phyloP scores from a whole-genome alignment of 2,888 invertebrate genomes.

The Dexiosoma caninum region DNA sequence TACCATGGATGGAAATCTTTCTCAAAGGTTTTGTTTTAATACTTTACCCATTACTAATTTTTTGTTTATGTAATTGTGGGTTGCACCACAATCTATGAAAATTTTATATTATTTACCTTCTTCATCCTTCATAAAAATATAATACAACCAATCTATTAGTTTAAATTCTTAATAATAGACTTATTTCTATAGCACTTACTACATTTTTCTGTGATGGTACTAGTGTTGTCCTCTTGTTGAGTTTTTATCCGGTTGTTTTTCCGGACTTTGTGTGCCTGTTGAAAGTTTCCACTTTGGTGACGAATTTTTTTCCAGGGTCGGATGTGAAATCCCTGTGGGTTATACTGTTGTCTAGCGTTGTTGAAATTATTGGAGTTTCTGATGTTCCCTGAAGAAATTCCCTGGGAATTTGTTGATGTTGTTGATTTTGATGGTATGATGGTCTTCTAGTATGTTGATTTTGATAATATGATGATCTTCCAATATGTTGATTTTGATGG shows the following conservation, averaged over 20 bases:
- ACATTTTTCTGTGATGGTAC: slow-evolving; percentile 2
- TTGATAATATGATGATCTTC: not conserved
- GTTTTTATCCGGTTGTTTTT: not conserved
- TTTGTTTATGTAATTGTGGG: slow-evolving; percentile 10
- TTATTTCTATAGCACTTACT: slow-evolving; percentile 14
- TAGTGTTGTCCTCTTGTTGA: slow-evolving; percentile 2
- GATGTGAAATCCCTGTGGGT: not conserved
- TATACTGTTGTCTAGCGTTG: slow-evolving; percentile 7
- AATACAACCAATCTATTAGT: slow-evolving; percentile 10
- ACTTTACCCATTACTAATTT: not conserved
- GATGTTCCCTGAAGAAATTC: slow-evolving; percentile 8
- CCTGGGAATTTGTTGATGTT: slow-evolving; percentile 6
- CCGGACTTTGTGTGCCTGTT: not conserved
- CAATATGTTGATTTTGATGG: not conserved
- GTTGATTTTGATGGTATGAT: not conserved
- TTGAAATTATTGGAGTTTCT: slow-evolving; percentile 11
- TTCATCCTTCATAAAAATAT: slow-evolving; percentile 20
- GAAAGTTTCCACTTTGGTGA: slow-evolving; percentile 3
- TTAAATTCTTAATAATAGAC: slow-evolving; percentile 27
- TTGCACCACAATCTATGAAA: slow-evolving; percentile 13
- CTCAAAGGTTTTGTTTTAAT: slow-evolving; percentile 13
- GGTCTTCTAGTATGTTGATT: not conserved
- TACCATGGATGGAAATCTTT: slow-evolving; percentile 20
- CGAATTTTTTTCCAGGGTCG: slow-evolving; percentile 8
- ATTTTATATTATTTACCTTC: slow-evolving; percentile 8